Conservation (phyloP, 1,140 invertebrate species). For the Palaemon carinicauda region DNA sequence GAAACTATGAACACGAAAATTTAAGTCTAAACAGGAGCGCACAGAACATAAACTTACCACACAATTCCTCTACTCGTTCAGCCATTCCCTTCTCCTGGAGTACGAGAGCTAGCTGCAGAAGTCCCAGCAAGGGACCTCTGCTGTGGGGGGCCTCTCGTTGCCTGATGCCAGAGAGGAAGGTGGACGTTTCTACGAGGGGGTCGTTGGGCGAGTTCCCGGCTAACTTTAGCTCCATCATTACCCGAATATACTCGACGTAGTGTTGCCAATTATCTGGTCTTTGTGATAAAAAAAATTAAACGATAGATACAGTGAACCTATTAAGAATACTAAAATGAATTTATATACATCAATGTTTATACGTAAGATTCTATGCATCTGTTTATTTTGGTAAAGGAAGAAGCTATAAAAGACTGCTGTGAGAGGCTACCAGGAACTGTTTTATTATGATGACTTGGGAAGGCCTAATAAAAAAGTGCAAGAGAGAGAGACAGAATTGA, state of each 20-base stretch:
- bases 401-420: too few relatives aligned
- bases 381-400: too few relatives aligned
- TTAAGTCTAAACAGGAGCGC: too few relatives aligned
- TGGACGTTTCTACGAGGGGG: background rate
- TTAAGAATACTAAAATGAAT: too few relatives aligned
- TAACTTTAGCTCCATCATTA: constrained; percentile 18
- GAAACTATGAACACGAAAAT: too few relatives aligned
- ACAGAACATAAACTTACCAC: constrained; percentile 34
- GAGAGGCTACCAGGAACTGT: too few relatives aligned
- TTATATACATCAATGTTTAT: too few relatives aligned
- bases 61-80: constrained; percentile 1
- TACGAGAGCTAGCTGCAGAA: constrained; percentile 29
- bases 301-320: too few relatives aligned
- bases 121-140: constrained; percentile 33
- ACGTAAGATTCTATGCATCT: too few relatives aligned
- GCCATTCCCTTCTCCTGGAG: background rate
- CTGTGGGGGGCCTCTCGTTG: background rate
- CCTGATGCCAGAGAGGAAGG: background rate
- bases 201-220: background rate
- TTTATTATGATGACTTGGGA: too few relatives aligned
- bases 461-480: too few relatives aligned
- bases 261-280: constrained; percentile 59
- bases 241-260: constrained; percentile 45
- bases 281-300: background rate
- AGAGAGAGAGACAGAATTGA: too few relatives aligned